Evolutionary conservation across 2,888 invertebrate species (phyloP), one percentile per base, ranked within the genome.

Genomic region (Chloroclystis v-ata): DNA sequence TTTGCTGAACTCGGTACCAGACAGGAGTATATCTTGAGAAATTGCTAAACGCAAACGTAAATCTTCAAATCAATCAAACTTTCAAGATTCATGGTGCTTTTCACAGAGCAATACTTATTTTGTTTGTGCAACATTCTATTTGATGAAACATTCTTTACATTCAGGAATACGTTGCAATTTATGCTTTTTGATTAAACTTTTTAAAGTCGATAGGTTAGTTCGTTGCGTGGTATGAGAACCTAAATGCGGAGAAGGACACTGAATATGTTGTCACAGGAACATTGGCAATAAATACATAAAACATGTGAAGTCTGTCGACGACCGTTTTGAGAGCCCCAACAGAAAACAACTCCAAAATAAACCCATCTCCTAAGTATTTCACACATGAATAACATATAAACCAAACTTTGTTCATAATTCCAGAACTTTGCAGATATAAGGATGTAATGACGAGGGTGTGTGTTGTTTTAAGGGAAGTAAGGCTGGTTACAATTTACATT

Each of bases 401-500:
- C 43, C 49, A 45, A 47, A 54, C 56, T 59, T 56, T 43, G 46
- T 52, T 33, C 51, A 54, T 56, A 59, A 59, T 59, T 54, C 47
- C 52, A 47, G 53, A 59, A 59, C 52, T 61, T 64, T 63, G 63
- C 62, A 54, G 49, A 54, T 51, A 52, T 54, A 54, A 47, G 47
- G 52, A 38, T 51, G 54, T 70, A 63, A 63, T 67, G 64, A 63
- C 61, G 63, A 63, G 66, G 65, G 68, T 68, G 65, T 67, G 65
- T 52, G 56, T 53, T 56, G 56, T 56, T 54, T 53, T 61, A 69
- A 68, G 65, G 69, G 68, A 68, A 69, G 68, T 45, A 74, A 72
- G 72, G 69, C 69, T 60, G 62, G 59, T 66, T 71, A 72, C 67
- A 76, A 80, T 78, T 79, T 77, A 75, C 76, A 78, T 80, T 75